A percentile compares a stretch with the other conserved stretches of the same genome.
These are phyloP conservation scores for Tenthredo notha DNA, from an alignment of 2,888 invertebrate genomes.

Conservation along the genomic window DNA sequence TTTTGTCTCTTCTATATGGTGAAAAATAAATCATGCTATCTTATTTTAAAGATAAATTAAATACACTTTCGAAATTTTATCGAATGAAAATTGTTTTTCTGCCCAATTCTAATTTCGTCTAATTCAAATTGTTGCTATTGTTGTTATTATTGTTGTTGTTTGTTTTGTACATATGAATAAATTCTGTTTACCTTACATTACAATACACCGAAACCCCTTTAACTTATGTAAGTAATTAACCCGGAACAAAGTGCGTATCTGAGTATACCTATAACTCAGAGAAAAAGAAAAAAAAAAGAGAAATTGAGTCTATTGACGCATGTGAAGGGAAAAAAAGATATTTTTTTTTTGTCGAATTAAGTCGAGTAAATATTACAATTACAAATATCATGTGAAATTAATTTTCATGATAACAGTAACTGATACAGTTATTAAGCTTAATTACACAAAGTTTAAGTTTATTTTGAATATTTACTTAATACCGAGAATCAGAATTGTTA, in stretches of 20 bases:
- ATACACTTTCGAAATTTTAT: not conserved
- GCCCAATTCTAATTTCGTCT: not conserved
- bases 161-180: constrained; percentile 11
- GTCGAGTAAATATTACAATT: not conserved
- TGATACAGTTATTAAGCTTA: not conserved
- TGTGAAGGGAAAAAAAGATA: not conserved
- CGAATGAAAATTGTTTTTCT: constrained; percentile 5
- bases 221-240: constrained; percentile 51
- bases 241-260: constrained; percentile 28
- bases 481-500: not conserved
- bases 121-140: not conserved
- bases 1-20: not conserved
- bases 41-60: constrained; percentile 20
- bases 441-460: not conserved
- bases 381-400: not conserved
- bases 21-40: constrained; percentile 32
- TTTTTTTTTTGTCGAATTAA: not conserved
- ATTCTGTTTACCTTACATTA: constrained; percentile 28
- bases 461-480: constrained; percentile 44
- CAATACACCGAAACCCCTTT: constrained; percentile 55
- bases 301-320: not conserved
- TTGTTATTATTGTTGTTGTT: not conserved
- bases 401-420: not conserved
- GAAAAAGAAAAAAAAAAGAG: constrained; percentile 29
- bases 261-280: not conserved